Base-by-base conservation (phyloP, 2,113 vertebrate species). In the Atractosteus spatula region DNA sequence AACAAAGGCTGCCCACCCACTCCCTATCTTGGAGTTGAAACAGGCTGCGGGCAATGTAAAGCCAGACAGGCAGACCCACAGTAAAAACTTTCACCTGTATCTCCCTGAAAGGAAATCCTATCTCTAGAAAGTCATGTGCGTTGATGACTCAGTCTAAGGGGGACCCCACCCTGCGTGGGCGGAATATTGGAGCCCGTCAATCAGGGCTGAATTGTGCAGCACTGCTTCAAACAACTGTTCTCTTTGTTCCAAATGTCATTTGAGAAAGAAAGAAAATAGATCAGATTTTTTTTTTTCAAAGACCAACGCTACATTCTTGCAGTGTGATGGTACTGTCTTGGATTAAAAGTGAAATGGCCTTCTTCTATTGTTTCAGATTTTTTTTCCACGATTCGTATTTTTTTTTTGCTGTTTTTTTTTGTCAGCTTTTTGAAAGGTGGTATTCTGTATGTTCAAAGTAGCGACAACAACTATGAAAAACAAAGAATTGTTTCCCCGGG, bases 221-320 rank as follows among this genome's bases (percentile, higher is more conserved):
- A 77, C 81, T 77, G 77, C 81, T 82, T 29, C 87, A 78, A 80
- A 91, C 88, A 92, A 92, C 85, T 82, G 78, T 75, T 74, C 81
- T 85, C 89, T 92, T 91, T 93, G 89, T 92, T 90, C 29, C 81
- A 82, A 88, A 88, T 89, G 85, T 89, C 90, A 87, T 87, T 72
- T 41, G 29, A 55, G n/a, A n/a, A 54, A 54, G 8, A 55, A 82
- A 66, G 72, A 70, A 75, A 78, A 80, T 72, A 83, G 64, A 68
- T 13, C 42, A 62, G 75, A 69, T 72, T 74, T 79, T 61, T 59
- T 69, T 67, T 63, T 79, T 78, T 29, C 29, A 29, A 29, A 51
- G 2, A 1, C 47, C 47, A 7, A 51, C 2, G 10, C 47, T 51
- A 7, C 5, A 51, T 51, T 51, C 5, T 51, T 51, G 47, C 47